Evolutionary conservation across 2,888 invertebrate genomes (phyloP).

Genomic region (Tortrix viridana): DNA sequence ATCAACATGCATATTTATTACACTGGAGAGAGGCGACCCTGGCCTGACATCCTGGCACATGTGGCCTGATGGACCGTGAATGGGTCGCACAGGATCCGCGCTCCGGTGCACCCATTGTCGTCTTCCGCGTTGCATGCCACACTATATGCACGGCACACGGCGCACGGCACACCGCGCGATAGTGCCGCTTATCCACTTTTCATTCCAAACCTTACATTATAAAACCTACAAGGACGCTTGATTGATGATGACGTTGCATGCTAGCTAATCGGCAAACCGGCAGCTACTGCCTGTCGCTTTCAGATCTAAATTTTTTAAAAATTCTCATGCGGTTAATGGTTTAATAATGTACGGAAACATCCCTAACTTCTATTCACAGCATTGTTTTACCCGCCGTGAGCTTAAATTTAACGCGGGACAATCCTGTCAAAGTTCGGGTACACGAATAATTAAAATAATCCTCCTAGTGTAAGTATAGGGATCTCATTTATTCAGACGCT

Average conservation of each 20-base stretch:
- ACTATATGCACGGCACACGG: conserved; percentile 24
- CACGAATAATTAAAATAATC: conserved; percentile 20
- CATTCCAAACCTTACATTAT: conserved; percentile 10
- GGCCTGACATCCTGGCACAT: conserved; percentile 45
- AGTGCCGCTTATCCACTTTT: conserved; percentile 5
- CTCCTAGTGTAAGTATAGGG: conserved; percentile 23
- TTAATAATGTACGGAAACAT: not conserved
- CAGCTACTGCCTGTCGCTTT: not conserved
- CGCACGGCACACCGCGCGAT: conserved; percentile 13
- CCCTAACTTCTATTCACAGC: not conserved
- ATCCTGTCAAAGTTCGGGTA: conserved; percentile 12
- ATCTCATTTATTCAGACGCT: conserved; percentile 14
- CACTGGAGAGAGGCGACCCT: conserved; percentile 46
- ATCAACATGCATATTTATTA: conserved; percentile 12
- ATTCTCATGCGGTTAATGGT: not conserved
- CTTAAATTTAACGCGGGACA: conserved; percentile 6
- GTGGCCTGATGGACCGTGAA: conserved; percentile 74
- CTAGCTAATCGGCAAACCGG: not conserved
- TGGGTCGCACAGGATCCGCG: conserved; percentile 72
- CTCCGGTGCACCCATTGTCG: conserved; percentile 72
- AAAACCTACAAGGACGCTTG: conserved; percentile 7
- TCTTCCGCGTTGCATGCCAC: conserved; percentile 67
- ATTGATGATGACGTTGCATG: conserved; percentile 29
- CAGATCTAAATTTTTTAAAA: not conserved
- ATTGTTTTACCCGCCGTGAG: conserved; percentile 1